Evolutionary conservation across 2,113 vertebrate species (phyloP), one percentile per base, ranked within the genome.

Genomic region (Pleuronectes platessa): DNA sequence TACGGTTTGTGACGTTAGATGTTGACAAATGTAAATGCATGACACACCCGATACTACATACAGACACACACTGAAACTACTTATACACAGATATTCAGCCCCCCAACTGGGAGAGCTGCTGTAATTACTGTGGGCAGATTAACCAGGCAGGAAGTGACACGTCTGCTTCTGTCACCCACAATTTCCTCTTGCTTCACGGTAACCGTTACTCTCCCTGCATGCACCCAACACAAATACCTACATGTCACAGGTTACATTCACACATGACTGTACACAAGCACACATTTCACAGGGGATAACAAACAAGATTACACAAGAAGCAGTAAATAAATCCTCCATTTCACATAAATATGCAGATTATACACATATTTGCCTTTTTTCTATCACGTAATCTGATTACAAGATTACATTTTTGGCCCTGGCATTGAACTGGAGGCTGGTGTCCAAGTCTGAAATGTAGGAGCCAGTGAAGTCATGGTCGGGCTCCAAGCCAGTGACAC

Each of bases 181-280:
- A 14, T 66, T 91, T 88, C 89, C 87, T 76, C 63, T 86, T 79
- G 75, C 66, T 40, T 80, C 55, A 72, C 35, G 59, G 78, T 75
- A 63, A 88, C 78, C 15, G 65, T 89, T 89, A 74, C 82, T 71
- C 37, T 69, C 24, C 10, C 35, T 63, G 20, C 23, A 49, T 10
- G 6, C 17, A 18, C 61, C 65, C 49, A 67, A 23, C 61, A 68
- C 40, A 67, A 5, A 40, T 47, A 26, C 23, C 42, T 18, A 74
- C 73, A 70, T 40, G 62, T 73, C 61, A 64, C 70, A 84, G 10
- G 71, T 71, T 61, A 61, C 63, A 27, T 54, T 42, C 54, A 72
- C 69, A 35, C 71, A 70, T 51, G 66, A 47, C 40, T 9, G 20
- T 7, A 40, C 45, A 35, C 13, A 56, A 27, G 63, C 51, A 56